Base-by-base conservation (phyloP, 2,113 vertebrate species). In the Apteryx mantelli region DNA sequence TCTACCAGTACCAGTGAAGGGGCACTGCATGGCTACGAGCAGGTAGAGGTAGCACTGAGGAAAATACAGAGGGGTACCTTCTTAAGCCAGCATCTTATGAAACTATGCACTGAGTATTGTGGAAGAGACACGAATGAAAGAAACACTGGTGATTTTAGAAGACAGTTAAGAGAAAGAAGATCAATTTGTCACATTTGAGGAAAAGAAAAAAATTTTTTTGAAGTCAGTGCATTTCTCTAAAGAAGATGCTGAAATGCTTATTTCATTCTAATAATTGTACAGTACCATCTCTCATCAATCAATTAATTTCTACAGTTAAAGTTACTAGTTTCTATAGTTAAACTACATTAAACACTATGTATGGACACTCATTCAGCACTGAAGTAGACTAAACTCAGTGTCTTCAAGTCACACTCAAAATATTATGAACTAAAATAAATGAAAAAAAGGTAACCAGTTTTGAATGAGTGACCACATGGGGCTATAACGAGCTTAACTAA, bases 361-460 rank as follows among this genome's bases (percentile, higher is more conserved):
- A 61, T 11, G 28, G 58, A 74, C 10, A 26, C 46, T 68, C 42
- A 74, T 48, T 81, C 15, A 52, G 50, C 92, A 66, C 11, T 63
- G 12, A 89, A 61, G 25, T 5, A 58, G 30, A 61, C 22, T 66
- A 74, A 92, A 78, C 5, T 40, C 55, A 30, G 44, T 30, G 50
- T 70, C 19, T 77, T 81, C 34, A 63, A 66, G 38, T 55, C 46
- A 75, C 20, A 86, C 21, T 22, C 26, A 65, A 83, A 92, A 79
- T 16, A 46, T 30, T 40, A 70, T 34, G 38, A 94, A 70, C 30
- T 73, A 60, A 56, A 91, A 14, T 34, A 90, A 53, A 22, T 7
- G 11, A 88, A 93, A 20, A 55, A 60, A 74, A 60, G 63, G n/a
- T 74, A 83, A 60, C 16, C 32, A 9, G 12, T 86, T 96, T 92